Conservation (phyloP, 2,888 invertebrate genomes). For the Drosophila aldrichi region DNA sequence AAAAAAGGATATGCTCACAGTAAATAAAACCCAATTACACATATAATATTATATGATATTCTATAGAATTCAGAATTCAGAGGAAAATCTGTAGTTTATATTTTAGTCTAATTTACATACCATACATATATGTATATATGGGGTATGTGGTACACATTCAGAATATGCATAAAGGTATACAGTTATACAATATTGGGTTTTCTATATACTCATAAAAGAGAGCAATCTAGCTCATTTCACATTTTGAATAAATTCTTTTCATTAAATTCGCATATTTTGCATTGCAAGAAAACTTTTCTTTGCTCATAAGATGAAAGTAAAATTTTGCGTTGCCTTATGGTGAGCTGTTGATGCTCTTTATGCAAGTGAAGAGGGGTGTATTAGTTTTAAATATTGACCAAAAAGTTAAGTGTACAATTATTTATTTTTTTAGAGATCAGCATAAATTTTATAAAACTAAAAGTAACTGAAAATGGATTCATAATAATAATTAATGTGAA, state of each 20-base stretch:
- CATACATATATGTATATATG: background rate
- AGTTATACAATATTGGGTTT: background rate
- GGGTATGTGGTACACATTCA: background rate
- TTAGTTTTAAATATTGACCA: background rate
- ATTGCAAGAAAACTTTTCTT: background rate
- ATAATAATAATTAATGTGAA: no score
- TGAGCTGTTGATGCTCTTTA: background rate
- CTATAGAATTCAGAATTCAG: no score
- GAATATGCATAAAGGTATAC: background rate
- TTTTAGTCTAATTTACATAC: no score
- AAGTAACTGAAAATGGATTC: no score
- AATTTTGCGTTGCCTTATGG: background rate
- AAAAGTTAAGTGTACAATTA: background rate
- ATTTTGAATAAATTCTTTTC: slow-evolving; percentile 5
- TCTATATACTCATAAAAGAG: background rate
- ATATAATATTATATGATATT: no score
- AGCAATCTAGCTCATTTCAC: background rate
- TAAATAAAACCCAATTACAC: background rate
- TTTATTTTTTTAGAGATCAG: no score
- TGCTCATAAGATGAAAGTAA: background rate
- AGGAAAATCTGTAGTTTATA: no score
- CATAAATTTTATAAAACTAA: no score
- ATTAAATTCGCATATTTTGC: slow-evolving; percentile 4
- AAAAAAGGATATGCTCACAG: no score
- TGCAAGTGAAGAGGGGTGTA: background rate